A percentile compares a stretch with the other conserved stretches of the same genome.
Evolutionary conservation across 2,888 invertebrate genomes (phyloP).

Genomic region (Cancer borealis): DNA sequence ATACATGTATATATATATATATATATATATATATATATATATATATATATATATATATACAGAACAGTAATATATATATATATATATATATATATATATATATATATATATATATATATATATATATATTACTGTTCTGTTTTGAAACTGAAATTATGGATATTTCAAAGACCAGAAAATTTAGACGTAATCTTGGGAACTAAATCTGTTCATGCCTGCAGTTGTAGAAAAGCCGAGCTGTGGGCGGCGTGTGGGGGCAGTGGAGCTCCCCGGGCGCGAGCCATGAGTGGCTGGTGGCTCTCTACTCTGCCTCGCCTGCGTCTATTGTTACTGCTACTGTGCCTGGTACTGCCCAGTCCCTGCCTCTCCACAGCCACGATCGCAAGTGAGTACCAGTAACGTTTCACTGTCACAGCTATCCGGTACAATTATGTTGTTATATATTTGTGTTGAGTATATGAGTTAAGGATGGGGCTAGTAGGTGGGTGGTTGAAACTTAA

Average conservation of each 20-base stretch:
- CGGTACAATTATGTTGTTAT: neutral
- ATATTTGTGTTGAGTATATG: neutral
- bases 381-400: neutral
- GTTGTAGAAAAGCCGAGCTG: neutral
- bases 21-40: too few species aligned
- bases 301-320: neutral
- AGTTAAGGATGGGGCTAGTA: neutral
- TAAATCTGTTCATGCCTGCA: neutral
- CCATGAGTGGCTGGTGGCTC: neutral
- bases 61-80: neutral
- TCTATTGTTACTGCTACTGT: neutral
- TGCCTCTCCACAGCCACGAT: neutral
- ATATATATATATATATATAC: too few species aligned
- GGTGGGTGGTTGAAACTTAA: neutral
- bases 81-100: too few species aligned
- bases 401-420: neutral
- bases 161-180: neutral
- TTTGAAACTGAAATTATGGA: neutral
- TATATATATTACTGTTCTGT: too few species aligned
- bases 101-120: too few species aligned
- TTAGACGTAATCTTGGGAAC: neutral
- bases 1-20: too few species aligned
- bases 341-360: neutral
- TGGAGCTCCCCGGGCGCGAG: neutral
- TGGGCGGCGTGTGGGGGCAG: neutral